Conservation (phyloP, 2,888 invertebrate genomes). For the Drosophila eohydei region DNA sequence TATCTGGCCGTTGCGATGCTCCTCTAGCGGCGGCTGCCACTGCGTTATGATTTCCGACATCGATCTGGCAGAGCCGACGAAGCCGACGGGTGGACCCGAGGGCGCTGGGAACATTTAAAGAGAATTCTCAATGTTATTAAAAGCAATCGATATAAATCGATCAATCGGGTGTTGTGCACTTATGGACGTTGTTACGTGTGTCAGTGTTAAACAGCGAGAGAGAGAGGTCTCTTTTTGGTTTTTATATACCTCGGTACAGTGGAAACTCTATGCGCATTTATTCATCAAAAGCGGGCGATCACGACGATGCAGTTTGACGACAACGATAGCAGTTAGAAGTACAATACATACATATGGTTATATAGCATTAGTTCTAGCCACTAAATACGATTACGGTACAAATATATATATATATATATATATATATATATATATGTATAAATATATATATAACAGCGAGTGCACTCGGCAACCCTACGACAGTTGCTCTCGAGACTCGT, state of each 20-base stretch:
- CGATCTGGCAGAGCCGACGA: constrained; percentile 97
- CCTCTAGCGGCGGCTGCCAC: constrained; percentile 98
- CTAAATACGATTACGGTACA: constrained; percentile 19
- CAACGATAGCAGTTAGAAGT: constrained; percentile 73
- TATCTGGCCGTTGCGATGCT: constrained; percentile 97
- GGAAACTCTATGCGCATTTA: constrained; percentile 83
- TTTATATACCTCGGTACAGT: constrained; percentile 84
- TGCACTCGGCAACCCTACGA: constrained; percentile 18
- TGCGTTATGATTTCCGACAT: constrained; percentile 98
- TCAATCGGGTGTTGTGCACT: constrained; percentile 8
- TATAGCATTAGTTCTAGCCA: constrained; percentile 65
- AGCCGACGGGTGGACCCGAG: constrained; percentile 96
- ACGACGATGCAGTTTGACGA: constrained; percentile 60
- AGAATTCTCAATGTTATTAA: background rate
- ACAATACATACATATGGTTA: constrained; percentile 64
- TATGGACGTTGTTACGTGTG: background rate
- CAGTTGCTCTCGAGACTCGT: background rate
- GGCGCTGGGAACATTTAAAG: constrained; percentile 89
- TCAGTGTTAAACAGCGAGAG: background rate
- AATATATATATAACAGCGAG: background rate
- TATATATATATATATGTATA: background rate
- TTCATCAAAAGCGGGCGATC: constrained; percentile 64
- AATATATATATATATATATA: background rate
- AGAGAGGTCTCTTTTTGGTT: background rate
- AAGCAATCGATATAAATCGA: background rate